phyloP scores from a whole-genome alignment of 1,140 invertebrate genomes.

The Caenorhabditis remanei region DNA sequence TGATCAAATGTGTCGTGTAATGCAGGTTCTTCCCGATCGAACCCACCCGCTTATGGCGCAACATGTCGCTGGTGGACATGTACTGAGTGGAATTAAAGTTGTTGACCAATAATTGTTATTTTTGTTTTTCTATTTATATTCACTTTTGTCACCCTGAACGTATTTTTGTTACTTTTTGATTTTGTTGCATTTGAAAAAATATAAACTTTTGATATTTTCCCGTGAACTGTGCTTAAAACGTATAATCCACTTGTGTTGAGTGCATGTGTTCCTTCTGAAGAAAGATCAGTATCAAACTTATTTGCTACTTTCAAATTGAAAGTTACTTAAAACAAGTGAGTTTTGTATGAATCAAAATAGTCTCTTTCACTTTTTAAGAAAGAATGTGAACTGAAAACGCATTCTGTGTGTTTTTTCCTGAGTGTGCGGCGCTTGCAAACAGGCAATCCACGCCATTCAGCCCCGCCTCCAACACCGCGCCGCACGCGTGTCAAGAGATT shows the following conservation, averaged over 20 bases:
- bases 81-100: conserved; percentile 62
- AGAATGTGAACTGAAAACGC: no score
- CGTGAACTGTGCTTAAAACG: background rate
- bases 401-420: no score
- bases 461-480: background rate
- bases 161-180: conserved; percentile 13
- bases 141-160: background rate
- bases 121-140: conserved; percentile 9
- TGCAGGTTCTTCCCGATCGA: conserved; percentile 62
- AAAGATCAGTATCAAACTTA: no score
- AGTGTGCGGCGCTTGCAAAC: conserved; percentile 21
- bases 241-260: background rate
- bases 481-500: conserved; percentile 31
- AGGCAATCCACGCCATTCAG: background rate
- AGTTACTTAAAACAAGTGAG: no score
- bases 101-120: background rate
- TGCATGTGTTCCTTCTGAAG: no score
- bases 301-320: no score
- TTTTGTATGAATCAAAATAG: no score
- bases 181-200: background rate
- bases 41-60: conserved; percentile 64
- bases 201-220: background rate
- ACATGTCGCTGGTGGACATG: conserved; percentile 56
- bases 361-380: no score
- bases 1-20: conserved; percentile 63